These are phyloP conservation scores for Xyrauchen texanus DNA, from an alignment of 2,113 vertebrate genomes.

Conservation along the genomic window DNA sequence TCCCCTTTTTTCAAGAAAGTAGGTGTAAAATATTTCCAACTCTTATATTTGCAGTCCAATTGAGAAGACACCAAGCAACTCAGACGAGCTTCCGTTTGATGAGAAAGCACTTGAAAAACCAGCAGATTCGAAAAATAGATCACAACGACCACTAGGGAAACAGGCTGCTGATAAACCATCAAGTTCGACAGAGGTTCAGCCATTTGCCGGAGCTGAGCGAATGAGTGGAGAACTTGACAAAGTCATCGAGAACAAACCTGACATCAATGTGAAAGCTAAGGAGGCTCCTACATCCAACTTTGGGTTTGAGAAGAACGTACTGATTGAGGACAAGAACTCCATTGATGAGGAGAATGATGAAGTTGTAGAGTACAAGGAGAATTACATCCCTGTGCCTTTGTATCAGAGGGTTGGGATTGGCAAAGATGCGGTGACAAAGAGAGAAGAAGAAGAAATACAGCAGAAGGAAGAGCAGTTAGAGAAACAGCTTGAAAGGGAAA, in stretches of 20 bases:
- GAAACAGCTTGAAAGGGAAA: constrained; percentile 26
- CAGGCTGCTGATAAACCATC: too few relatives aligned
- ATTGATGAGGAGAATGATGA: neutral
- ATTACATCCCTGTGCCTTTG: neutral
- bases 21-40: neutral
- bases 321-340: constrained; percentile 60
- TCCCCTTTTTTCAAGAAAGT: neutral
- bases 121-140: neutral
- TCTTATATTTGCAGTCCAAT: constrained; percentile 18
- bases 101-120: constrained; percentile 14
- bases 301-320: constrained; percentile 25
- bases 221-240: too few relatives aligned
- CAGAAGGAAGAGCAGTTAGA: neutral
- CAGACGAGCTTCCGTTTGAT: neutral
- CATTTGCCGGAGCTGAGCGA: too few relatives aligned
- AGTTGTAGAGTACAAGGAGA: constrained; percentile 32
- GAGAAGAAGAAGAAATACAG: constrained; percentile 1
- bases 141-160: neutral
- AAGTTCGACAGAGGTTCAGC: too few relatives aligned
- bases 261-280: neutral
- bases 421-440: neutral
- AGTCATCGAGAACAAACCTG: too few relatives aligned
- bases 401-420: neutral
- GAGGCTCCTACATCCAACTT: neutral
- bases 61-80: constrained; percentile 24